These are phyloP conservation scores for Melopsittacus undulatus DNA, from an alignment of 2,797 vertebrate genomes.

Conservation along the genomic window DNA sequence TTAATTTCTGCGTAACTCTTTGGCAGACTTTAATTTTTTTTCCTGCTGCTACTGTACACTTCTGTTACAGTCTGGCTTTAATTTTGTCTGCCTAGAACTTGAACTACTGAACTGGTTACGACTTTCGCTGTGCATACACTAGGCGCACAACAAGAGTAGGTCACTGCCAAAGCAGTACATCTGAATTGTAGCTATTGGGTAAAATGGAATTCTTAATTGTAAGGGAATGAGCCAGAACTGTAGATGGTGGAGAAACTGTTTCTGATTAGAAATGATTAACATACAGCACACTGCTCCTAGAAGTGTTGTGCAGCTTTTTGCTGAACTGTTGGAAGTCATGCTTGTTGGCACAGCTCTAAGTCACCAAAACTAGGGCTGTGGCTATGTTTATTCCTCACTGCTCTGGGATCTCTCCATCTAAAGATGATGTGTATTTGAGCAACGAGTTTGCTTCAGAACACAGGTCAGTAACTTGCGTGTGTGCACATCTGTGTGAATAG, in stretches of 20 bases:
- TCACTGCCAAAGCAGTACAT: slow-evolving; percentile 30
- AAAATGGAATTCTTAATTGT: slow-evolving; percentile 44
- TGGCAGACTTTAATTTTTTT: neutral
- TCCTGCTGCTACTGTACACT: neutral
- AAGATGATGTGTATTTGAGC: neutral
- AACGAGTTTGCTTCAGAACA: neutral
- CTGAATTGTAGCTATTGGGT: slow-evolving; percentile 15
- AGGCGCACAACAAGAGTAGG: neutral
- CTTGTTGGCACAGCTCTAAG: neutral
- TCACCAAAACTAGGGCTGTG: neutral
- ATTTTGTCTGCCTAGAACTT: slow-evolving; percentile 23
- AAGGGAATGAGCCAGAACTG: slow-evolving; percentile 55
- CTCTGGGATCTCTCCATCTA: neutral
- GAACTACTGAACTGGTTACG: neutral
- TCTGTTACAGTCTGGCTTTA: slow-evolving; percentile 20
- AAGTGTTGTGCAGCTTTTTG: slow-evolving; percentile 14
- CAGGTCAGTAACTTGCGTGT: neutral
- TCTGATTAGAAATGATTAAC: slow-evolving; percentile 50
- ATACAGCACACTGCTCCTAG: neutral
- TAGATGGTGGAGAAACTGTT: slow-evolving; percentile 27
- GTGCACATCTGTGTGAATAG: neutral
- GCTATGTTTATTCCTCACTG: neutral
- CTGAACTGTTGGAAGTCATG: neutral
- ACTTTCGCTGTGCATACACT: neutral
- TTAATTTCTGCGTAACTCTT: neutral